Base-by-base conservation (phyloP, 2,113 vertebrate species). In the Megalops atlanticus region DNA sequence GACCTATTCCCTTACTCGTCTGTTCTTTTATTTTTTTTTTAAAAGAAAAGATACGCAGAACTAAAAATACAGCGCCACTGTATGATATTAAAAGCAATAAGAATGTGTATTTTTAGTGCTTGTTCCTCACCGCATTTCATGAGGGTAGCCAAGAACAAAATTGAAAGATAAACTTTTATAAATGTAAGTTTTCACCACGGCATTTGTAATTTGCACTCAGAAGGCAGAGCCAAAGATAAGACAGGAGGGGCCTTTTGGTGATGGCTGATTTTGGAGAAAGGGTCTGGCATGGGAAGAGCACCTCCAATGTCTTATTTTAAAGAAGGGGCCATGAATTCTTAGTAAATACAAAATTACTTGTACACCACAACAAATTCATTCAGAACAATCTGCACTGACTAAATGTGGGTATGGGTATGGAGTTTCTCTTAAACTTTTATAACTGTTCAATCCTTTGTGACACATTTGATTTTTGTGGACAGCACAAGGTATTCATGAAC, bases 11-110 rank as follows among this genome's bases (percentile, higher is more conserved):
- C 58, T 21, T 31, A 83, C 88, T 78, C 85, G 92, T 86, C 86
- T 93, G 87, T 84, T n/a, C n/a, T n/a, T n/a, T n/a, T n/a, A n/a
- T n/a, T n/a, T n/a, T 91, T 74, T 80, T 58, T 36, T 38, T 18
- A 24, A 31, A 21, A 77, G 31, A 77, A 38, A 64, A 70, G 14
- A 36, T 89, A 90, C 83, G 88, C 87, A 90, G 78, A 41, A 36
- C n/a, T 74, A 49, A 71, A 27, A 72, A 72, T 52, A 75, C n/a
- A 58, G 38, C 12, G 71, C 45, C 86, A 85, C 68, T 82, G 82
- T 83, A 70, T 88, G 71, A 27, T 86, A 40, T 38, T 33, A 6
- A 43, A 11, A 31, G 41, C 49, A 73, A 36, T 39, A 21, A 15
- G 41, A 45, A 64, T 33, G 39, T 47, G n/a, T 71, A n/a, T 35